Percentiles rank a stretch among this genome's conserved stretches.
These are phyloP conservation scores for Grapholita molesta DNA, from an alignment of 1,140 invertebrate species.

Conservation along the genomic window DNA sequence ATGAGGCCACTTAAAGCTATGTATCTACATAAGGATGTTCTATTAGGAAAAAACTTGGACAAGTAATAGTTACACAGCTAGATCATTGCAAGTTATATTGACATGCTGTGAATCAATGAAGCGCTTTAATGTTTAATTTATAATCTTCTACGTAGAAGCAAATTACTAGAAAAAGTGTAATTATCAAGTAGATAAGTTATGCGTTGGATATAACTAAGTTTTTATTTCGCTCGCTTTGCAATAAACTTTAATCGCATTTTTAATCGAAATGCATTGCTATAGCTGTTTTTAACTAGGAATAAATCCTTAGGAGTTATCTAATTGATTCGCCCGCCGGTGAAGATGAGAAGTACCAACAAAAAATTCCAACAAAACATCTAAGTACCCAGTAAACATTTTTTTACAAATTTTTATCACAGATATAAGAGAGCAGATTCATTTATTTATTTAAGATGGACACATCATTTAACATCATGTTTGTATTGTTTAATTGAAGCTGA, in stretches of 20 bases:
- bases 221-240: neutral
- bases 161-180: neutral
- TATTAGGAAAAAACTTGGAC: neutral
- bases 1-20: slow-evolving; percentile 2
- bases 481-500: too few relatives aligned
- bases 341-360: too few relatives aligned
- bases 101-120: neutral
- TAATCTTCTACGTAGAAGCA: neutral
- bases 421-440: too few relatives aligned
- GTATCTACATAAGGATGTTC: neutral
- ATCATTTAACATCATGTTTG: too few relatives aligned
- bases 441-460: too few relatives aligned
- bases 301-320: too few relatives aligned
- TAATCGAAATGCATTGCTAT: neutral
- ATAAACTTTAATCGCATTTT: neutral
- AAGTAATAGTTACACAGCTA: neutral
- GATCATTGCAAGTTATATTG: neutral
- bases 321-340: too few relatives aligned
- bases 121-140: neutral
- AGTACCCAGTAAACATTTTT: too few relatives aligned
- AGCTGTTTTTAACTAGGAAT: too few relatives aligned
- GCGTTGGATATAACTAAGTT: neutral
- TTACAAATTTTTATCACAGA: too few relatives aligned
- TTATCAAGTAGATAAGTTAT: neutral
- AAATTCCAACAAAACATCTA: too few relatives aligned